Evolutionary conservation across 2,113 vertebrate species (phyloP), one percentile per base, ranked within the genome.

Genomic region (Solenodon paradoxus): DNA sequence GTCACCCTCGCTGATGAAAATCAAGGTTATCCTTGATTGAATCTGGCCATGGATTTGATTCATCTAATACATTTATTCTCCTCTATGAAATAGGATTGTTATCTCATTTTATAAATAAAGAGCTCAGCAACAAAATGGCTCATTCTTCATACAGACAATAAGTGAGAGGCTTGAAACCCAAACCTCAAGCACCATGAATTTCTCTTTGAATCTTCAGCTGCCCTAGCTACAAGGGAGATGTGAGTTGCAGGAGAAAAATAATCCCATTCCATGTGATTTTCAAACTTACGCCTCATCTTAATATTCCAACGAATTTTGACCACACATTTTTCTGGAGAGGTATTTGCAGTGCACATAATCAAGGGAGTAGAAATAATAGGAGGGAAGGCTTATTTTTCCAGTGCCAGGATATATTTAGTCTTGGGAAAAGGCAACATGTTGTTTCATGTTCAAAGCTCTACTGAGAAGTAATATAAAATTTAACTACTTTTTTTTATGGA

Each of bases 381-480:
- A 15, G 12, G 10, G 9, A 82, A 86, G n/a, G 1, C 20, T 66
- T 72, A 35, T 80, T 92, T 84, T 82, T 40, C 64, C 40, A 75
- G 4, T 53, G 30, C 47, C 30, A 63, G 22, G 22, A 72, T 92
- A 59, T 75, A 84, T 66, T 68, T 81, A 59, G 32, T 71, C 66
- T 82, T 64, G 17, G 24, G 28, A 45, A 92, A 96, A 86, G 30
- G 17, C 6, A 61, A 55, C 2, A 66, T 80, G 38, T 47, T 55
- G n/a, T 88, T 78, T 79, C 61, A 55, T 45, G 88, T 72, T 88
- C 28, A 86, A 96, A 40, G 55, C 8, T 45, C 17, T 71, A 69
- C 57, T 80, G 80, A 96, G 68, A 82, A 82, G 95, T 84, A 90
- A 71, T 28, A 59, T 68, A n/a, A 93, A 47, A 82, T 91, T 80